phyloP scores from a whole-genome alignment of 2,113 vertebrate genomes.

The Ranitomeya imitator region DNA sequence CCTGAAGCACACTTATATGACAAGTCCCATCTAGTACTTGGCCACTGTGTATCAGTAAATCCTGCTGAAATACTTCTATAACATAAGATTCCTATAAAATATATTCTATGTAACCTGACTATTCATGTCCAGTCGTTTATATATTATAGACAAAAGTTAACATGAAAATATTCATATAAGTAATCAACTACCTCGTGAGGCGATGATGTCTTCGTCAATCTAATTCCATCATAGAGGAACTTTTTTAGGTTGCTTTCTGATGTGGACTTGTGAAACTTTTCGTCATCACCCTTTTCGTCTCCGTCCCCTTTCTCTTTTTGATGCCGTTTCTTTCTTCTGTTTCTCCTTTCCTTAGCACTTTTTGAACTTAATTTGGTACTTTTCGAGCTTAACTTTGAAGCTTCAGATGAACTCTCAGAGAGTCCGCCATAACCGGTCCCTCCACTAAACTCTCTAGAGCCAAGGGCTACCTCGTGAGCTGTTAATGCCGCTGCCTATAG shows the following conservation, averaged over 20 bases:
- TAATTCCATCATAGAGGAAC: slow-evolving; percentile 80
- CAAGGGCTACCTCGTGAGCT: slow-evolving; percentile 76
- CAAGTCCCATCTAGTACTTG: not conserved
- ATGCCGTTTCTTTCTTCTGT: slow-evolving; percentile 83
- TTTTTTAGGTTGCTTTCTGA: slow-evolving; percentile 85
- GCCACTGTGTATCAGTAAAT: not conserved
- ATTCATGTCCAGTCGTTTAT: not conserved
- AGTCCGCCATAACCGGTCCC: slow-evolving; percentile 77
- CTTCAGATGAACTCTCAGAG: slow-evolving; percentile 86
- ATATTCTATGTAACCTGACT: not conserved
- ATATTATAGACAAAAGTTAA: not conserved
- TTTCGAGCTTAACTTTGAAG: slow-evolving; percentile 94
- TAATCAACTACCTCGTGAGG: slow-evolving; percentile 84
- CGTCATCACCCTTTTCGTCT: slow-evolving; percentile 74
- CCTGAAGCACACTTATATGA: not conserved
- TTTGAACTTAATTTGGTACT: slow-evolving; percentile 94
- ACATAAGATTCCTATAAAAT: not conserved
- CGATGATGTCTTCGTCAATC: slow-evolving; percentile 82
- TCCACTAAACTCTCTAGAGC: slow-evolving; percentile 78
- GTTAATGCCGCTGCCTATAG: slow-evolving; percentile 69
- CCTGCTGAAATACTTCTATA: too few relatives aligned
- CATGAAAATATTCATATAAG: not conserved
- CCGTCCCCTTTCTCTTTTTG: slow-evolving; percentile 75
- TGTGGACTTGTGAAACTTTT: slow-evolving; percentile 81
- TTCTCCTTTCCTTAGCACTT: slow-evolving; percentile 95